phyloP scores from a whole-genome alignment of 2,113 vertebrate genomes.

The Erythrolamprus reginae region DNA sequence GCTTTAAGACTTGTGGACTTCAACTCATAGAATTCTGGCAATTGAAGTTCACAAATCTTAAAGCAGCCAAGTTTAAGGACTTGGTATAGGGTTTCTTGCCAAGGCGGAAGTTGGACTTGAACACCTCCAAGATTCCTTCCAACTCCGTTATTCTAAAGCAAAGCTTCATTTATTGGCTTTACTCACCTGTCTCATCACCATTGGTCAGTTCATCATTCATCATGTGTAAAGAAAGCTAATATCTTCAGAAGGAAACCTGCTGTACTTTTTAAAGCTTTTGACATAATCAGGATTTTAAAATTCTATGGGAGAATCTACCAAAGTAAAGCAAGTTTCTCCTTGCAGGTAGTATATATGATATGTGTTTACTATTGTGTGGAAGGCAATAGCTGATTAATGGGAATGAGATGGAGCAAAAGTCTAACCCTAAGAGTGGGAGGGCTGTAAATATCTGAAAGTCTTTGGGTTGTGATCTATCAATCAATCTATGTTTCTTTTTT shows the following conservation, averaged over 20 bases:
- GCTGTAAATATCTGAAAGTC: not conserved
- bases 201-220: not conserved
- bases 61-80: too few species aligned
- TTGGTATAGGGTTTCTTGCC: too few species aligned
- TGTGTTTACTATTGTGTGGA: not conserved
- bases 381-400: not conserved
- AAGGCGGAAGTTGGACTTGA: too few species aligned
- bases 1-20: too few species aligned
- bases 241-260: not conserved
- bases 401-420: not conserved
- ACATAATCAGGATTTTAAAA: not conserved
- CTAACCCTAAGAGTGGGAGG: not conserved
- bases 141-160: not conserved
- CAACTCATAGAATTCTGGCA: too few species aligned
- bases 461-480: not conserved
- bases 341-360: not conserved
- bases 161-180: not conserved
- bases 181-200: not conserved
- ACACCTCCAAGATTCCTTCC: too few species aligned
- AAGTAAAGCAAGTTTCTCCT: not conserved
- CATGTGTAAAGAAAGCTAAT: too few species aligned
- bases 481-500: not conserved
- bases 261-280: not conserved
- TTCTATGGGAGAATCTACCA: not conserved
- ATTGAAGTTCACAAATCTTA: too few species aligned